A percentile compares a stretch with the other conserved stretches of the same genome.
Conservation (phyloP, 1,140 invertebrate genomes). For the Meloidogyne hapla region DNA sequence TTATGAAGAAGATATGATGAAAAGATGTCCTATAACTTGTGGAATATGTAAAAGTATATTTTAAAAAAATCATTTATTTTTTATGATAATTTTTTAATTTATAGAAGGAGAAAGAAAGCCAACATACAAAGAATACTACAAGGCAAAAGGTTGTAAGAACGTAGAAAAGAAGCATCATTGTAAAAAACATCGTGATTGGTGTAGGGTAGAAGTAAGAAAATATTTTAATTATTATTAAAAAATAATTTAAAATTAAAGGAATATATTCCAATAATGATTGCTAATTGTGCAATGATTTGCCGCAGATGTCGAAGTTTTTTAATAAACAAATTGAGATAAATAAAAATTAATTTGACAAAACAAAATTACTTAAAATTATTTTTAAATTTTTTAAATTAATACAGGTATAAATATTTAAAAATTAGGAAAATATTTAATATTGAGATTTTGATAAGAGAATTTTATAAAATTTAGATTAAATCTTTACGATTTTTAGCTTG, state of each 20-base stretch:
- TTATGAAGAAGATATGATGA: background rate
- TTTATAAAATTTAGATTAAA: too few relatives aligned
- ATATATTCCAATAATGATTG: background rate
- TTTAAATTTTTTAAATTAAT: too few relatives aligned
- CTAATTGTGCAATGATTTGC: background rate
- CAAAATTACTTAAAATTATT: too few relatives aligned
- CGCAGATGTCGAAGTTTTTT: background rate
- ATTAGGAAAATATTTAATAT: too few relatives aligned
- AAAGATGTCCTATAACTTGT: background rate
- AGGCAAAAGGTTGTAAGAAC: background rate
- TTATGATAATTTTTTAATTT: too few relatives aligned
- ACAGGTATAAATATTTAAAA: too few relatives aligned
- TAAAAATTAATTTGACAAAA: too few relatives aligned
- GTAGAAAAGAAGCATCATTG: background rate
- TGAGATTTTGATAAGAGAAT: too few relatives aligned
- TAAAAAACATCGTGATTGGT: background rate
- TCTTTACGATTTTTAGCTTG: too few relatives aligned
- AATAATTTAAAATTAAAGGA: constrained; percentile 2
- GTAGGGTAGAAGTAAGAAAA: constrained; percentile 1
- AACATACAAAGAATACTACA: background rate
- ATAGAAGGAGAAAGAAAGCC: background rate
- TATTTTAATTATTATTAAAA: background rate
- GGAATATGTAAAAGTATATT: constrained; percentile 1
- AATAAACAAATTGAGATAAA: background rate
- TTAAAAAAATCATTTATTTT: background rate